Percentiles rank a stretch among this genome's conserved stretches.
These are phyloP conservation scores for Microplitis deprimator DNA, from an alignment of 2,888 invertebrate genomes.

Conservation along the genomic window DNA sequence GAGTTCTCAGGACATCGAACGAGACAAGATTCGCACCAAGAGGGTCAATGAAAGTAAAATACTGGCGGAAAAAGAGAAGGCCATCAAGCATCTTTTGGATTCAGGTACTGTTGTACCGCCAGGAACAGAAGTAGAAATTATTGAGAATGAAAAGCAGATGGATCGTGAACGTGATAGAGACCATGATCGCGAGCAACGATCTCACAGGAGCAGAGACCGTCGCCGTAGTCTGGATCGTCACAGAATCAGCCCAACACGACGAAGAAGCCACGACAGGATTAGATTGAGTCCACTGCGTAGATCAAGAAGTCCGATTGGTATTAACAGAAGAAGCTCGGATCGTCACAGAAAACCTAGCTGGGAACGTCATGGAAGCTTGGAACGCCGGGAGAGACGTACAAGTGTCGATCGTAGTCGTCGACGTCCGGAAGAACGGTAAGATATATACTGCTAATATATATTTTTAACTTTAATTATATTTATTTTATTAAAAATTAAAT, in stretches of 20 bases:
- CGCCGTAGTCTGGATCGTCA: constrained; percentile 55
- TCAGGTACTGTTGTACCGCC: constrained; percentile 68
- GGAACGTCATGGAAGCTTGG: constrained; percentile 59
- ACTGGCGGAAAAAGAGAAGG: constrained; percentile 68
- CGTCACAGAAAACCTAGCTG: constrained; percentile 54
- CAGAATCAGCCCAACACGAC: constrained; percentile 51
- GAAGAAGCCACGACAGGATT: constrained; percentile 52
- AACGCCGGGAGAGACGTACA: constrained; percentile 58
- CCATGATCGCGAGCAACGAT: constrained; percentile 43
- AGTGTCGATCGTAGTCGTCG: constrained; percentile 61
- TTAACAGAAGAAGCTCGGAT: constrained; percentile 46
- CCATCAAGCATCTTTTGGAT: constrained; percentile 66
- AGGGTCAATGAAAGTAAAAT: constrained; percentile 66
- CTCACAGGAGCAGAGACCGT: constrained; percentile 52
- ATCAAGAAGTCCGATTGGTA: constrained; percentile 42
- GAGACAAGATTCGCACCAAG: constrained; percentile 66
- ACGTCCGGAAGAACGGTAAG: constrained; percentile 65
- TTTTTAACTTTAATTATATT: constrained; percentile 4
- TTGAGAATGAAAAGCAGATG: constrained; percentile 62
- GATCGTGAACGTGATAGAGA: constrained; percentile 47
- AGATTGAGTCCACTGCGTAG: constrained; percentile 50
- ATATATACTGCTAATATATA: background rate
- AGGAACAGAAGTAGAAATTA: constrained; percentile 67
- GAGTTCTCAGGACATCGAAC: constrained; percentile 68
- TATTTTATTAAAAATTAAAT: background rate